Evolutionary conservation across 2,888 invertebrate species (phyloP), one percentile per base, ranked within the genome.

Genomic region (Geotrupes spiniger): DNA sequence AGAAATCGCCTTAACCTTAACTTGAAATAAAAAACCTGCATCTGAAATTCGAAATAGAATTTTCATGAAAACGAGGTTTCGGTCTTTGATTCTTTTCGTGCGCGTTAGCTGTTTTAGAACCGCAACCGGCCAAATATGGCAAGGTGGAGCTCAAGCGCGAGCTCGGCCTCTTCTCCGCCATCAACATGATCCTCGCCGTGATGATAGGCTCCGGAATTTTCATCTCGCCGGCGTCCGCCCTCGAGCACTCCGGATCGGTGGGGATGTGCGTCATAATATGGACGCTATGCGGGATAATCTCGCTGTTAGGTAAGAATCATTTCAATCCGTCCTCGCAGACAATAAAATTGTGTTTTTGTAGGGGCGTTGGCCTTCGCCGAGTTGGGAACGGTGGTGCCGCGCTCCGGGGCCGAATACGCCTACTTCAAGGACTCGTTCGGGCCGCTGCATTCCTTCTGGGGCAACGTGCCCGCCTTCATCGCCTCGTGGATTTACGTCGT

Each of bases 181-280:
- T 89, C 21, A 89, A 87, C 65, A 78, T 91, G 57, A 91, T 92
- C 56, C 79, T 91, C 8, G 89, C 91, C 42, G 90, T 91, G 3
- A 92, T 92, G 91, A 92, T 92, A 56, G 92, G 92, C 33, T 91
- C 91, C 5, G 92, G 92, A 42, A 90, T 92, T 52, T 93, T 93
- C 65, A 83, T 92, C 4, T 88, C 91, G 1, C 89, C 92, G 1
- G 81, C 86, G 2, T 84, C 85, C 4, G 91, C 92, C 0, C 73
- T 91, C 25, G 73, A 79, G 58, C 78, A 84, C 58, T 84, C 89
- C 0, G 91, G 91, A 27, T 92, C 91, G 4, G 83, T 92, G 1
- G 92, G 84, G 2, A 75, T 89, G 62, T 87, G 89, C 60, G 74
- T 92, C 4, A 73, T 90, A 16, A 78, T 92, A 42, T 93, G 92